A percentile compares a stretch with the other conserved stretches of the same genome.
Evolutionary conservation across 2,113 vertebrate genomes (phyloP).

Genomic region (Galbula dea): DNA sequence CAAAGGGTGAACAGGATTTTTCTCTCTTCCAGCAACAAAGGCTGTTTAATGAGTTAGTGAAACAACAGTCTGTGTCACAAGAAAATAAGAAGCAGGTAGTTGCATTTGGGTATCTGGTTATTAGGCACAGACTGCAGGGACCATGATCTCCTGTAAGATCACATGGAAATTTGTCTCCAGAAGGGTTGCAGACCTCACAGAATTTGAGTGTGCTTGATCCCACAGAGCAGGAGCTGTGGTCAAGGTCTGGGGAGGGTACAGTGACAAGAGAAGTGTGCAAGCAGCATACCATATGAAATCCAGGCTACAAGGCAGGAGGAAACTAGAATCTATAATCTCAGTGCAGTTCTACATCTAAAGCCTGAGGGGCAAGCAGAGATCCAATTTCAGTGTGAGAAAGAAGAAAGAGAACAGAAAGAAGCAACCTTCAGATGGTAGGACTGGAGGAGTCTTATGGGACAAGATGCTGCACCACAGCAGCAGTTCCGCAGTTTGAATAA

Average conservation of each 20-base stretch:
- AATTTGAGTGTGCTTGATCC: neutral
- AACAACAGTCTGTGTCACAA: neutral
- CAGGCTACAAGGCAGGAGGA: neutral
- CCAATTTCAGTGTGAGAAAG: neutral
- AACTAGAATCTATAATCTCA: neutral
- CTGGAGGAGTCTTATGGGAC: neutral
- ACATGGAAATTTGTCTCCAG: neutral
- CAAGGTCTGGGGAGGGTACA: neutral
- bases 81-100: neutral
- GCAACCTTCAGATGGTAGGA: neutral
- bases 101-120: neutral
- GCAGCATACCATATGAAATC: neutral
- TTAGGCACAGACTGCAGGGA: neutral
- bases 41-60: neutral
- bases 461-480: neutral
- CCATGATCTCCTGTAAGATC: fast-evolving
- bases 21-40: neutral
- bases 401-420: neutral
- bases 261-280: neutral
- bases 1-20: neutral
- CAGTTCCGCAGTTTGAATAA: neutral
- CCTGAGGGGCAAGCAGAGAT: neutral
- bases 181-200: neutral
- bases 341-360: neutral
- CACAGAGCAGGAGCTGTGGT: neutral